Base-by-base conservation (phyloP, 2,797 vertebrate genomes). In the Enteromius fasciolatus region DNA sequence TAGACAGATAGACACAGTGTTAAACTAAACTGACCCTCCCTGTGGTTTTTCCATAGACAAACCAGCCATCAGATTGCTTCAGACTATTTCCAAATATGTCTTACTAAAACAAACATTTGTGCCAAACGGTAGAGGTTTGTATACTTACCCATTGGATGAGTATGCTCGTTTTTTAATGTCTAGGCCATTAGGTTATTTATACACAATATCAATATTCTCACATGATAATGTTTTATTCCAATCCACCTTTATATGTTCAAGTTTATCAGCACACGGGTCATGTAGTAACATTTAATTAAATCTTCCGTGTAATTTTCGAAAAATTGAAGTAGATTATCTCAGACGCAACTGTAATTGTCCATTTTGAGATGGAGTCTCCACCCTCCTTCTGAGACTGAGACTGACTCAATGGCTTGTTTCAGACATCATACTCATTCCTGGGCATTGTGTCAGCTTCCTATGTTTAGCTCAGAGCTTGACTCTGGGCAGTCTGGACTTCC, bases 391-490 rank as follows among this genome's bases (percentile, higher is more conserved):
- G 15, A 61, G 28, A 68, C 63, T 23, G 18, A 61, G 28, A 68
- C 63, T 82, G 63, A 84, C 83, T 78, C 82, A 83, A n/a, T 59
- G 75, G 41, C 18, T 78, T 59, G 64, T 52, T 44, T 28, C 59
- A 73, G 68, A 33, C 63, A 69, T 61, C 66, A 80, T 76, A 36
- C n/a, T 72, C 83, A 88, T 86, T 84, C 74, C 54, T 73, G 39
- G 23, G 76, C 64, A 76, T 84, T 85, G 87, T 84, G 86, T 88
- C 84, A 82, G 76, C 75, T 61, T 74, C 54, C 82, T 87, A 85
- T 74, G 72, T 84, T 80, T 84, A 86, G 76, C 73, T 8, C 25
- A 33, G 31, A 41, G 23, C n/a, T 70, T 70, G 52, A 83, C 39
- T 70, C 36, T 77, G 52, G 50, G 28, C 41, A n/a, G 74, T 83